Evolutionary conservation across 1,140 invertebrate genomes (phyloP).

Genomic region (Ips typographus): DNA sequence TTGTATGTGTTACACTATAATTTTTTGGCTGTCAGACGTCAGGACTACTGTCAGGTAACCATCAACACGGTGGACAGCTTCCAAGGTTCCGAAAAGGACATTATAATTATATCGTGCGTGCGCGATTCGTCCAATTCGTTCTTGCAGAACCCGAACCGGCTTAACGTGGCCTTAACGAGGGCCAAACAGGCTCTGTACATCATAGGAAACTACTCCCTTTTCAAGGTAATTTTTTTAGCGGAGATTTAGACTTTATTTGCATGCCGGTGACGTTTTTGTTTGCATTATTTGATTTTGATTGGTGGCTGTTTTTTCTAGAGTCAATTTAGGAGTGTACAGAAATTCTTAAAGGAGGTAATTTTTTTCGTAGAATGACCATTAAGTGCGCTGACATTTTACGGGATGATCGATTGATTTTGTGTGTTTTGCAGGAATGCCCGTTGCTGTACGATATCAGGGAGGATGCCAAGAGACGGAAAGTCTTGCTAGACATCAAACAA

Average conservation of each 20-base stretch:
- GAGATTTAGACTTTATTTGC: no score
- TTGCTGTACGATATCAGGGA: slow-evolving; percentile 36
- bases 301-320: no score
- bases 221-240: slow-evolving; percentile 34
- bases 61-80: slow-evolving; percentile 89
- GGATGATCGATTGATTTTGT: neutral
- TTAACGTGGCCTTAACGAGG: slow-evolving; percentile 82
- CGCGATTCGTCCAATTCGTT: slow-evolving; percentile 75
- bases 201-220: slow-evolving; percentile 41
- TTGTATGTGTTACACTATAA: neutral
- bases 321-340: no score
- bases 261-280: no score
- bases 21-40: neutral
- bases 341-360: no score
- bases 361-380: no score
- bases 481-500: slow-evolving; percentile 33
- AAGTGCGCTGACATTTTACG: no score
- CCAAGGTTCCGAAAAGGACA: slow-evolving; percentile 88
- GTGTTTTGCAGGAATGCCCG: slow-evolving; percentile 37
- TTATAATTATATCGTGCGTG: slow-evolving; percentile 86
- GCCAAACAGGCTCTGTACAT: slow-evolving; percentile 58
- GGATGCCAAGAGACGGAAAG: slow-evolving; percentile 38
- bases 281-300: no score
- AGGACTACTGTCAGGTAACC: slow-evolving; percentile 47
- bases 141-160: slow-evolving; percentile 66